Evolutionary conservation across 2,113 vertebrate genomes (phyloP).

Genomic region (Anguilla japonica): DNA sequence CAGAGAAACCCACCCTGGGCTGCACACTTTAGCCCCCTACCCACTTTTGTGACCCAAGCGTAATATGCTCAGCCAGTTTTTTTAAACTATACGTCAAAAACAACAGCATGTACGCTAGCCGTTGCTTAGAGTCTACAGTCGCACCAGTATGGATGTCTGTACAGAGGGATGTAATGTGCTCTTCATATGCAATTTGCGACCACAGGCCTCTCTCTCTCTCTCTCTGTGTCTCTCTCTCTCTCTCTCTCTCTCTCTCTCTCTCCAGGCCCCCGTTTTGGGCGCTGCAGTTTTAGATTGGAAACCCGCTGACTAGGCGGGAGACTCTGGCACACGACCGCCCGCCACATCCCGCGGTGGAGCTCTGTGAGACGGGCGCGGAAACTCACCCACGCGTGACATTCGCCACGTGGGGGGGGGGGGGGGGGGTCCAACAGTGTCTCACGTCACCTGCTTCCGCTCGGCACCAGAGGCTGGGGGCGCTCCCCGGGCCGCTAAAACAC

Average conservation of each 20-base stretch:
- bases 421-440: slow-evolving; percentile 54
- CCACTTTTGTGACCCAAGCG: background rate
- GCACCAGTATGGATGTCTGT: background rate
- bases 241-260: background rate
- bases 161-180: background rate
- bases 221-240: background rate
- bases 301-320: background rate
- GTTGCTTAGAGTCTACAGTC: background rate
- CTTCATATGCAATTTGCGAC: background rate
- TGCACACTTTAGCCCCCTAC: background rate
- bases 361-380: slow-evolving; percentile 60
- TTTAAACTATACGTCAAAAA: background rate
- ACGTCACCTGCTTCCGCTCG: slow-evolving; percentile 73
- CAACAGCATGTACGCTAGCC: background rate
- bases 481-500: slow-evolving; percentile 53
- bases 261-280: background rate
- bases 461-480: slow-evolving; percentile 65
- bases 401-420: slow-evolving; percentile 11
- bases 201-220: background rate
- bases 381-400: slow-evolving; percentile 42
- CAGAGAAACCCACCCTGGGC: too few relatives aligned
- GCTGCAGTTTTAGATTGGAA: background rate
- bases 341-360: slow-evolving; percentile 11
- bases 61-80: background rate
- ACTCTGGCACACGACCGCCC: background rate